Conservation (phyloP, 2,888 invertebrate species). For the Andrena marginata region DNA sequence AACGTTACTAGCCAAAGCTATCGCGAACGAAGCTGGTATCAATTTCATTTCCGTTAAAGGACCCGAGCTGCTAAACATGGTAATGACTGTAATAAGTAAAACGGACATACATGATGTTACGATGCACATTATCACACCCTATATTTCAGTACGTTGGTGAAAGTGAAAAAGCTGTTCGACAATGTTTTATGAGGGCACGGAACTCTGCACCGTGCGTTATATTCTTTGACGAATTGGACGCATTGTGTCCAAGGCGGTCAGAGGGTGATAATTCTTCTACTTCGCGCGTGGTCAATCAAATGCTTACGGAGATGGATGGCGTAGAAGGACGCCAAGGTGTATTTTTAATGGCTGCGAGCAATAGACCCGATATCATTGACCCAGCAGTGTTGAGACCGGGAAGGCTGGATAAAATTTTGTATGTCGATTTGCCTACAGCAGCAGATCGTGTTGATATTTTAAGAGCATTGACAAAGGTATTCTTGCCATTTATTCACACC, state of each 20-base stretch:
- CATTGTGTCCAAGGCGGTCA: slow-evolving; percentile 95
- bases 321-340: slow-evolving; percentile 96
- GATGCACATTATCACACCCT: slow-evolving; percentile 21
- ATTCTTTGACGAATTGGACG: slow-evolving; percentile 99
- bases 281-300: slow-evolving; percentile 96
- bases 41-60: slow-evolving; percentile 99
- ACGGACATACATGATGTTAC: neutral
- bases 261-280: slow-evolving; percentile 91
- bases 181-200: slow-evolving; percentile 96
- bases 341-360: slow-evolving; percentile 98
- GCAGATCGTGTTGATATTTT: slow-evolving; percentile 95
- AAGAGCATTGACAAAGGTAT: slow-evolving; percentile 93
- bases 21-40: slow-evolving; percentile 99
- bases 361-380: slow-evolving; percentile 98
- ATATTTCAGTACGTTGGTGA: slow-evolving; percentile 96
- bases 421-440: slow-evolving; percentile 94
- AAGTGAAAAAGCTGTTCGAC: slow-evolving; percentile 98
- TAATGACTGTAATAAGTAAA: slow-evolving; percentile 81
- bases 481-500: neutral
- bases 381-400: slow-evolving; percentile 97
- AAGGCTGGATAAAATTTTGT: slow-evolving; percentile 95
- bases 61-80: slow-evolving; percentile 99
- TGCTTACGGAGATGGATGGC: slow-evolving; percentile 99
- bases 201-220: slow-evolving; percentile 99
- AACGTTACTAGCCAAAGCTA: slow-evolving; percentile 98